A percentile compares a stretch with the other conserved stretches of the same genome.
Evolutionary conservation across 53 echinoderm and acorn worm genomes (phyloP).

Genomic region (Hippasteria phrygiana): DNA sequence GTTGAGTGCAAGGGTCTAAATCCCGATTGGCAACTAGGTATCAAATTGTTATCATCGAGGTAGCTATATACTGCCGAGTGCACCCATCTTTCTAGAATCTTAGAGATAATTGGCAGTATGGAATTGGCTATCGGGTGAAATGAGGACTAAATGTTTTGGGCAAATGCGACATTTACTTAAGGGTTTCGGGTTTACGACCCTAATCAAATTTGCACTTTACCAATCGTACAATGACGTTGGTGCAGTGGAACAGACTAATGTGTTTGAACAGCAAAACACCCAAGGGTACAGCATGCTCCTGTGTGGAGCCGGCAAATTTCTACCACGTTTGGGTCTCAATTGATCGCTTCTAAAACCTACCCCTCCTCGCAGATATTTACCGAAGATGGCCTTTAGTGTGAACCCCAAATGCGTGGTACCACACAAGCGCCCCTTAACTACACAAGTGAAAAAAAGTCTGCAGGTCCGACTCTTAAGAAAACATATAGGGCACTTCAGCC

Average conservation of each 20-base stretch:
- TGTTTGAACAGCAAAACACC: conserved; percentile 9
- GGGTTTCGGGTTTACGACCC: background rate
- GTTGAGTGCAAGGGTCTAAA: no score
- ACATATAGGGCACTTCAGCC: background rate
- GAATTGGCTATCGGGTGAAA: no score
- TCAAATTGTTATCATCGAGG: no score
- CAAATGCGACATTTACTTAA: no score
- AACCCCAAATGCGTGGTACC: background rate
- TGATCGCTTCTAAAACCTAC: conserved; percentile 39
- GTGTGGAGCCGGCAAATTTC: background rate
- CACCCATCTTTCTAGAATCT: no score
- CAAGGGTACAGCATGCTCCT: conserved; percentile 23
- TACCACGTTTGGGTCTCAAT: background rate
- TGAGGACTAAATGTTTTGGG: no score
- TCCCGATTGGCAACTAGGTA: no score
- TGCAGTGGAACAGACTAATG: background rate
- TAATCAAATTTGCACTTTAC: background rate
- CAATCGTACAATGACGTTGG: background rate
- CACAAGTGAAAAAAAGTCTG: no score
- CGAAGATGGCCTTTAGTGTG: no score
- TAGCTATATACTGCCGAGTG: no score
- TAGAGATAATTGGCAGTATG: no score
- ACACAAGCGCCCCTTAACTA: background rate
- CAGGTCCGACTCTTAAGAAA: background rate
- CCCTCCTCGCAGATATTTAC: background rate